Evolutionary conservation across 2,888 invertebrate genomes (phyloP).

Genomic region (Rapana venosa): DNA sequence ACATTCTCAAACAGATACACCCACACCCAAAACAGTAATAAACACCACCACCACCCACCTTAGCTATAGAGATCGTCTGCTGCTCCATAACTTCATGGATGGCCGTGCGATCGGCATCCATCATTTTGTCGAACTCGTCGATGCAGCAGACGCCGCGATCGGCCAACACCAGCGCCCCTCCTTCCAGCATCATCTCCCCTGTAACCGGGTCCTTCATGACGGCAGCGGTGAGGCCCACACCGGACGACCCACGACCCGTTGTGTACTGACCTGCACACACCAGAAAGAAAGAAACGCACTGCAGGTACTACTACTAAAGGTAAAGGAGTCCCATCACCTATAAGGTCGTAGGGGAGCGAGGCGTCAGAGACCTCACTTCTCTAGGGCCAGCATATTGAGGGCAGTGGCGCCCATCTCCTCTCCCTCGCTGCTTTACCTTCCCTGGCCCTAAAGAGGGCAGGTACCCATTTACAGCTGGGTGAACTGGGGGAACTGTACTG

Average conservation of each 20-base stretch:
- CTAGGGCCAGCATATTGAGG: no score
- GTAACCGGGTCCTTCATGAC: slow-evolving; percentile 98
- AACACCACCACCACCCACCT: slow-evolving; percentile 82
- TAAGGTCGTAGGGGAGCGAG: no score
- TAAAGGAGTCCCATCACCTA: no score
- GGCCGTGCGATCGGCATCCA: slow-evolving; percentile 86
- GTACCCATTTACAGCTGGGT: no score
- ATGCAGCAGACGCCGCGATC: slow-evolving; percentile 99
- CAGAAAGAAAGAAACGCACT: not conserved
- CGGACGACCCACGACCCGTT: slow-evolving; percentile 96
- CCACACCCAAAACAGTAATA: no score
- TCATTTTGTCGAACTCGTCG: slow-evolving; percentile 99
- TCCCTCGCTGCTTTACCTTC: no score
- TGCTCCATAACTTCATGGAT: slow-evolving; percentile 86
- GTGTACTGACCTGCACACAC: slow-evolving; percentile 89
- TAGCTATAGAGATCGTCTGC: slow-evolving; percentile 99
- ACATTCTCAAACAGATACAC: no score
- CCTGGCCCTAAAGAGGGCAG: no score
- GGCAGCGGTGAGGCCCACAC: slow-evolving; percentile 99
- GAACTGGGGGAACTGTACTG: no score
- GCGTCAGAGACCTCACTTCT: no score
- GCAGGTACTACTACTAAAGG: no score
- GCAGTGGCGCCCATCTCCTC: no score
- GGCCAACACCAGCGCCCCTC: slow-evolving; percentile 96
- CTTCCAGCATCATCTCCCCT: slow-evolving; percentile 93